These are phyloP conservation scores for Burhinus bistriatus DNA, from an alignment of 2,113 vertebrate genomes.

Conservation along the genomic window DNA sequence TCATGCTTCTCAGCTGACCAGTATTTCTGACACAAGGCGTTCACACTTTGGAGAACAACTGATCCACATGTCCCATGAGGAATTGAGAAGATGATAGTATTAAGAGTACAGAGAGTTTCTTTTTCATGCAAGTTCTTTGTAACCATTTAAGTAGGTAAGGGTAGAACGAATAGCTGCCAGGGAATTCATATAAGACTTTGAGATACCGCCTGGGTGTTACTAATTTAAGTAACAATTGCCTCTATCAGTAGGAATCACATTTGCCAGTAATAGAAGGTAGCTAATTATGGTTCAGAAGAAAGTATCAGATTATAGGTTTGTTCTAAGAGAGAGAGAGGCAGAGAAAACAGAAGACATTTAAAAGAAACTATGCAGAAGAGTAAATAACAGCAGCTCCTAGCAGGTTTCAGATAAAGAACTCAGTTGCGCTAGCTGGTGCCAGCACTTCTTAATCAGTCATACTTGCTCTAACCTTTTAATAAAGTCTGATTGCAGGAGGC, in stretches of 20 bases:
- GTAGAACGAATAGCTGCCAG: background rate
- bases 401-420: background rate
- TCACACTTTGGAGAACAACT: background rate
- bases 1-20: background rate
- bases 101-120: background rate
- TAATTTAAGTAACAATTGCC: background rate
- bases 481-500: background rate
- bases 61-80: background rate
- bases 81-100: background rate
- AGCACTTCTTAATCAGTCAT: background rate
- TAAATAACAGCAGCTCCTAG: background rate
- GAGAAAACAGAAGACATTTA: background rate
- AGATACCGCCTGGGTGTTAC: background rate
- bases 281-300: background rate
- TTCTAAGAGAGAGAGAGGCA: background rate
- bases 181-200: background rate
- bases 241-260: background rate
- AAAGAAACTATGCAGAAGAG: background rate
- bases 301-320: background rate
- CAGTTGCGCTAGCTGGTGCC: background rate
- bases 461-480: background rate
- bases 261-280: background rate
- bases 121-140: background rate
- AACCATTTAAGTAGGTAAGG: background rate
- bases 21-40: background rate